Conservation (phyloP, 2,888 invertebrate species). For the Spisula subtruncata region DNA sequence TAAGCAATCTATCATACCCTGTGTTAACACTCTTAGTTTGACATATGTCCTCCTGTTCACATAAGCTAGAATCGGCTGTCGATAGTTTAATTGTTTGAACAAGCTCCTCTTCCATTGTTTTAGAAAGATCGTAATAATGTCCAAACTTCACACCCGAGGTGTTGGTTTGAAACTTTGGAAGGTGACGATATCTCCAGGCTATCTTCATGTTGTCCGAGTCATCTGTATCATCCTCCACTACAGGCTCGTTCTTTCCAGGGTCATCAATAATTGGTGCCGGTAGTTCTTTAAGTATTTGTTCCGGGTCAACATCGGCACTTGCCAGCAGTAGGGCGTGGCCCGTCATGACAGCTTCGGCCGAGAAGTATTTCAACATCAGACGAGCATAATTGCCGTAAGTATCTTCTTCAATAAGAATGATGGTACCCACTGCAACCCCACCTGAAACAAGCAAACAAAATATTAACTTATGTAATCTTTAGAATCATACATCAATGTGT, state of each 20-base stretch:
- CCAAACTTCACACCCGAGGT: conserved; percentile 90
- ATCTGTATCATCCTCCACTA: neutral
- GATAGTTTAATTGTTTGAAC: conserved; percentile 89
- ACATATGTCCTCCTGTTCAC: neutral
- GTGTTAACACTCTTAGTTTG: conserved; percentile 74
- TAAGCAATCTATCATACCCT: conserved; percentile 89
- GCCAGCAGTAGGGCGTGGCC: conserved; percentile 93
- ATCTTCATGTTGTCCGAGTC: conserved; percentile 92
- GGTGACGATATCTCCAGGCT: conserved; percentile 96
- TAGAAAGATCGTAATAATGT: conserved; percentile 94
- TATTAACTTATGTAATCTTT: too few relatives aligned
- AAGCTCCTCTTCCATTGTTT: conserved; percentile 90
- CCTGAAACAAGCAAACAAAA: conserved; percentile 80
- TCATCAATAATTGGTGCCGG: conserved; percentile 84
- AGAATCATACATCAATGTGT: too few relatives aligned
- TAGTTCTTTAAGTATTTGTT: conserved; percentile 82
- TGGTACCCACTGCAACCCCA: conserved; percentile 92
- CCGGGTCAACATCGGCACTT: conserved; percentile 88
- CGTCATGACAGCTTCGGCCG: conserved; percentile 95
- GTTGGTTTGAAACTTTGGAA: conserved; percentile 88
- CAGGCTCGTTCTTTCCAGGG: conserved; percentile 67
- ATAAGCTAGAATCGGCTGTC: conserved; percentile 20
- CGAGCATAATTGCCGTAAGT: conserved; percentile 93
- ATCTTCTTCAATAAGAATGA: conserved; percentile 94
- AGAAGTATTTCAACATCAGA: conserved; percentile 93